Base-by-base conservation (phyloP, 2,888 invertebrate species). In the Eristalinus sepulchralis region DNA sequence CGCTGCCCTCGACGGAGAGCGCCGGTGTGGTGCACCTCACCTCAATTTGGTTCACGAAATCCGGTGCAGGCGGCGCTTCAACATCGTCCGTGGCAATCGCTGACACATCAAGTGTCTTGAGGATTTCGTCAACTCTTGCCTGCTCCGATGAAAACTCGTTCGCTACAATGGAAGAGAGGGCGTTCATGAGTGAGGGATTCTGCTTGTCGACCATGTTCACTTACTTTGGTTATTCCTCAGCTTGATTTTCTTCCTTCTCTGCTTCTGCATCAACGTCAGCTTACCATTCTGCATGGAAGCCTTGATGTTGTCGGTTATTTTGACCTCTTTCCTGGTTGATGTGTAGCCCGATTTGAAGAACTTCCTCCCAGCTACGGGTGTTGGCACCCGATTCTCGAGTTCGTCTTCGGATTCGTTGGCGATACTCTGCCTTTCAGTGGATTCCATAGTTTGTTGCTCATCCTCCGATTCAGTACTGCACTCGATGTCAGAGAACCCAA, bases 121-220 rank as follows among this genome's bases (percentile, higher is more conserved):
- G 87, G 39, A 92, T 92, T 3, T 91, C 91, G 83, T 92, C 90
- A 4, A 92, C 91, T 22, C 90, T 91, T 17, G 91, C 91, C 79
- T 92, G 92, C 81, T 92, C 92, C 10, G 90, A 90, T 3, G 92
- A 90, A 66, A 92, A 92, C 70, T 89, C 89, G 63, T 90, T 90
- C 0, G 89, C 90, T 34, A 88, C 75, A 88, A 83, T 39, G 2
- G 5, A 3, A 5, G 2, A 27, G 5, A 27, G 27, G 2, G 5
- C n/a, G 4, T n/a, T 39, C 5, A n/a, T 39, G 13, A 39, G 39
- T 13, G 4, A 39, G 11, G 11, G 5, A 13, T 13, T 1, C n/a
- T 5, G 0, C 39, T n/a, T 2, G 72, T 55, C 9, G n/a, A 20
- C 47, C n/a, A 11, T 55, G 11, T 24, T 53, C 11, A 81, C 87